phyloP scores from a whole-genome alignment of 2,113 vertebrate genomes.

The Apistogramma diplotaenia region DNA sequence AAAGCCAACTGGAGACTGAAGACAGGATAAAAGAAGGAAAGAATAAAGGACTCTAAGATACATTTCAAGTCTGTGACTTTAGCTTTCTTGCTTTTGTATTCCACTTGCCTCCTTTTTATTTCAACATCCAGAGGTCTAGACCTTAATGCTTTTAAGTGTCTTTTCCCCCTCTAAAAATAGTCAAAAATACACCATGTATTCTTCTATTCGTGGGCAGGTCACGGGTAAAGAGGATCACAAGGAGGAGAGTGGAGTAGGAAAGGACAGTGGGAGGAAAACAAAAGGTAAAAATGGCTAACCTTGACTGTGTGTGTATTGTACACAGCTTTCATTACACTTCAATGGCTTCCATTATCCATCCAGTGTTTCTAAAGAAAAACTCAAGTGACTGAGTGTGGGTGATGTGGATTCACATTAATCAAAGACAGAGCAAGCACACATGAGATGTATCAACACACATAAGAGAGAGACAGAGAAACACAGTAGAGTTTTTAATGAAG shows the following conservation, averaged over 20 bases:
- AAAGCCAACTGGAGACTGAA: background rate
- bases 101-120: conserved; percentile 7
- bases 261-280: background rate
- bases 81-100: conserved; percentile 14
- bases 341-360: conserved; percentile 61
- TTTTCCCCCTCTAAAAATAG: conserved; percentile 2
- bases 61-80: conserved; percentile 15
- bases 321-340: conserved; percentile 29
- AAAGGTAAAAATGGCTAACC: conserved; percentile 30
- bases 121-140: background rate
- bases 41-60: conserved; percentile 35
- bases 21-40: background rate
- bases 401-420: conserved; percentile 15
- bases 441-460: background rate
- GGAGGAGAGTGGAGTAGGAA: background rate
- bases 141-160: conserved; percentile 14
- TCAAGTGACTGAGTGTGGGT: conserved; percentile 13
- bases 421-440: conserved; percentile 2
- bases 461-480: background rate
- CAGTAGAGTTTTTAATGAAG: conserved; percentile 16
- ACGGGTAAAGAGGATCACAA: conserved; percentile 1
- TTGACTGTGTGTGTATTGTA: conserved; percentile 4
- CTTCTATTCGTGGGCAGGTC: background rate
- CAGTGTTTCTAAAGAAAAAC: conserved; percentile 26
- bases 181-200: background rate